A percentile compares a stretch with the other conserved stretches of the same genome.
Conservation (phyloP, 2,113 vertebrate genomes). For the Elanoides forficatus region DNA sequence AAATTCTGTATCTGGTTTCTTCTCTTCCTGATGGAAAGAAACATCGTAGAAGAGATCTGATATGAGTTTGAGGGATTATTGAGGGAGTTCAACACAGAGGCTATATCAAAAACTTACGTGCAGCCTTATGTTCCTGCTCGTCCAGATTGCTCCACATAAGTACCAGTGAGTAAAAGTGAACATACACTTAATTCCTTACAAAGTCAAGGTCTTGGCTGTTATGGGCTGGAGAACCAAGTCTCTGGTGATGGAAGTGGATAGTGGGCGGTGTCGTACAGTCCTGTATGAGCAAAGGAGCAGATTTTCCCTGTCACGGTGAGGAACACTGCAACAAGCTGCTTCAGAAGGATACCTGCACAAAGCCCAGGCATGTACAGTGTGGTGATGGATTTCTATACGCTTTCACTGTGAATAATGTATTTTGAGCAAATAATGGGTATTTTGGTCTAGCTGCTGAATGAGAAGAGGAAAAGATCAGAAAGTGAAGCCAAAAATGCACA, state of each 20-base stretch:
- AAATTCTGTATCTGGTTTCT: background rate
- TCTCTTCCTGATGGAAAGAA: background rate
- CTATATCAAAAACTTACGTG: background rate
- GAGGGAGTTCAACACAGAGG: background rate
- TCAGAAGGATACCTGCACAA: background rate
- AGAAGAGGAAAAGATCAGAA: background rate
- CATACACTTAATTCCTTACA: background rate
- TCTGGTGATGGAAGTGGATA: background rate
- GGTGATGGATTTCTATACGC: background rate
- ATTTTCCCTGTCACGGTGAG: background rate
- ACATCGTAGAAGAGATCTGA: background rate
- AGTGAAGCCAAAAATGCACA: background rate
- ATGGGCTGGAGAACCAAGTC: background rate
- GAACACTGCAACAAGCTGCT: background rate
- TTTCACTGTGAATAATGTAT: background rate
- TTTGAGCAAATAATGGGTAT: background rate
- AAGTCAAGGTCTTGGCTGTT: background rate
- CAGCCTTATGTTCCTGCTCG: background rate
- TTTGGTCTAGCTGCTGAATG: background rate
- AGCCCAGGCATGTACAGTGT: fast-evolving
- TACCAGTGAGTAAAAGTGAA: background rate
- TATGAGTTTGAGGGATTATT: background rate
- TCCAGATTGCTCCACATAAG: background rate
- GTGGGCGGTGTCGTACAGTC: background rate
- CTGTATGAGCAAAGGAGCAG: background rate